Conservation (phyloP, 2,797 vertebrate species). For the Chanos chanos region DNA sequence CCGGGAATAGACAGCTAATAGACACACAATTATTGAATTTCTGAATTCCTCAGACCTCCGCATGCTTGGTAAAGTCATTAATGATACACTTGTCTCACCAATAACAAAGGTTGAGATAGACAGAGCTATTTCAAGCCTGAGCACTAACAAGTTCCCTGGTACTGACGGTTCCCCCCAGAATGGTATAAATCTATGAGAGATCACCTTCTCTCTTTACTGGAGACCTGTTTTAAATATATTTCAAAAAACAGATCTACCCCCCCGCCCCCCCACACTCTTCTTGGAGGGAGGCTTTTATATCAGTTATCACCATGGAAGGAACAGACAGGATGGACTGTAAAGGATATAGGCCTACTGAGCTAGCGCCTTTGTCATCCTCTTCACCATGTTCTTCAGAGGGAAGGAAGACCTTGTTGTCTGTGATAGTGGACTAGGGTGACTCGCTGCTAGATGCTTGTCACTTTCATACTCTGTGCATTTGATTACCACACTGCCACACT, state of each 20-base stretch:
- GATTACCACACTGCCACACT: too few relatives aligned
- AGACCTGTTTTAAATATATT: too few relatives aligned
- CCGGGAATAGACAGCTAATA: not conserved
- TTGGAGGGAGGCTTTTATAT: constrained; percentile 1
- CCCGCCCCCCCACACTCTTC: not conserved
- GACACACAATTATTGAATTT: not conserved
- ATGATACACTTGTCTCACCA: not conserved
- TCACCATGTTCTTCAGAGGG: too few relatives aligned
- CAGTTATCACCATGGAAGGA: constrained; percentile 9
- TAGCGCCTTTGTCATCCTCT: too few relatives aligned
- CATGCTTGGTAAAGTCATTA: not conserved
- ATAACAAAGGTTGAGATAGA: not conserved
- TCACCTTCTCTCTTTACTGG: not conserved
- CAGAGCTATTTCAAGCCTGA: constrained; percentile 4
- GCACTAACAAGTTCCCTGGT: not conserved
- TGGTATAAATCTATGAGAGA: not conserved
- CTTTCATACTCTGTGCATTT: too few relatives aligned
- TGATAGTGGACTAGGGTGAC: too few relatives aligned
- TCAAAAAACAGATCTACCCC: too few relatives aligned
- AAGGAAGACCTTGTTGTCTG: too few relatives aligned
- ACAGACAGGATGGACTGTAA: not conserved
- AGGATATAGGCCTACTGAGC: too few relatives aligned
- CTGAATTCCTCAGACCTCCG: not conserved
- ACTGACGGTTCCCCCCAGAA: not conserved
- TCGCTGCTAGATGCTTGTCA: too few relatives aligned